Evolutionary conservation across 64 coral and sea anemone genomes (phyloP).

Genomic region (Montipora capricornis): DNA sequence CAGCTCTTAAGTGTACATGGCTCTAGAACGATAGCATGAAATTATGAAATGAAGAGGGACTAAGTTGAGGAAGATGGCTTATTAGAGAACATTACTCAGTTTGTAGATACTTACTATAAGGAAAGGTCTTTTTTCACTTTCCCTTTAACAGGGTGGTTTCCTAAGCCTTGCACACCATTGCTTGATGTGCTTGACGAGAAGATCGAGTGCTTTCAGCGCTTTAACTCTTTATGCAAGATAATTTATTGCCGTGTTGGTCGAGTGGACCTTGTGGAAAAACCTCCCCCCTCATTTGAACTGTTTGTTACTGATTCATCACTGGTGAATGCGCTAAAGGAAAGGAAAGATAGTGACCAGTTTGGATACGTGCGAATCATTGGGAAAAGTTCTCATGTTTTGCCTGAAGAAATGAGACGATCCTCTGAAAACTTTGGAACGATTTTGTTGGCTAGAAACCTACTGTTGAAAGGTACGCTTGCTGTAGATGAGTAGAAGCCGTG

Average conservation of each 20-base stretch:
- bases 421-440: background rate
- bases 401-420: background rate
- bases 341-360: background rate
- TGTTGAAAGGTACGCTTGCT: conserved; percentile 25
- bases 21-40: too few species aligned
- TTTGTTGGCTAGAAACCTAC: background rate
- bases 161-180: conserved; percentile 10
- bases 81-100: too few species aligned
- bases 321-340: background rate
- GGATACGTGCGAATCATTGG: background rate
- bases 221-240: conserved; percentile 21
- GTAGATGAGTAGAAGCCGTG: background rate
- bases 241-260: conserved; percentile 1
- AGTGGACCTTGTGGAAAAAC: background rate
- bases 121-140: background rate
- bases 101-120: too few species aligned
- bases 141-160: background rate
- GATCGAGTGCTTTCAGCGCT: background rate
- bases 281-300: background rate
- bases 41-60: too few species aligned
- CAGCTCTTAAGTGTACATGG: too few species aligned
- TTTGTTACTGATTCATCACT: conserved; percentile 30
- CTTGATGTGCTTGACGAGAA: background rate
- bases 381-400: conserved; percentile 11
- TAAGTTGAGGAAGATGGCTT: too few species aligned